Evolutionary conservation across 1,140 invertebrate genomes (phyloP).

Genomic region (Heliconius hermathena): DNA sequence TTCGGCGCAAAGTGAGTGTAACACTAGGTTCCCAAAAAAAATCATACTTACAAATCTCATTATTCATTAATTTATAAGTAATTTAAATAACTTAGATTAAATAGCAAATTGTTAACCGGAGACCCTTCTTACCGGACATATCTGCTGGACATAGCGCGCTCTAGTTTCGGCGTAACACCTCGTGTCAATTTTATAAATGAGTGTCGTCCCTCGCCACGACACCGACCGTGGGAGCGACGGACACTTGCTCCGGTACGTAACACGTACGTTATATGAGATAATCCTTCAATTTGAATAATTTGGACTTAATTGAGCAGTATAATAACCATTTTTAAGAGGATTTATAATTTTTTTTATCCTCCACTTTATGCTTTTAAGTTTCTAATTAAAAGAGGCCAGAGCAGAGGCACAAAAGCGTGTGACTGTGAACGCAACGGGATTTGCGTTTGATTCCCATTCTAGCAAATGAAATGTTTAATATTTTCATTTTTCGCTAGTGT

Average conservation of each 20-base stretch:
- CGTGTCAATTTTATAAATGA: constrained; percentile 66
- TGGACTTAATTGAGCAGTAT: not conserved
- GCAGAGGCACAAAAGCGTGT: too few relatives aligned
- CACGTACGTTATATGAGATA: not conserved
- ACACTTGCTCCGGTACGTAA: not conserved
- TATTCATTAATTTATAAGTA: not conserved
- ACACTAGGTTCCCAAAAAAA: too few relatives aligned
- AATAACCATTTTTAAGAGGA: not conserved
- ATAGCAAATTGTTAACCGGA: not conserved
- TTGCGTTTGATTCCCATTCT: too few relatives aligned
- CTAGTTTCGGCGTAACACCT: constrained; percentile 52
- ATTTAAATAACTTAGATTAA: not conserved
- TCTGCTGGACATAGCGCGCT: constrained; percentile 37
- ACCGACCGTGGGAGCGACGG: constrained; percentile 45
- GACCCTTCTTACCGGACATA: constrained; percentile 15
- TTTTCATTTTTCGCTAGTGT: too few relatives aligned
- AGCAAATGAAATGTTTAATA: too few relatives aligned
- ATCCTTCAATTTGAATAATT: not conserved
- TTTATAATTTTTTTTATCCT: not conserved
- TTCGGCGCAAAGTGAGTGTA: too few relatives aligned
- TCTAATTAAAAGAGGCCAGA: not conserved
- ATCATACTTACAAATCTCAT: not conserved
- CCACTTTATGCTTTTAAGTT: not conserved
- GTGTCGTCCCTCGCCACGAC: constrained; percentile 44
- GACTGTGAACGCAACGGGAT: too few relatives aligned